These are phyloP conservation scores for Oreochromis spilurus DNA, from an alignment of 2,113 vertebrate genomes.

Conservation along the genomic window DNA sequence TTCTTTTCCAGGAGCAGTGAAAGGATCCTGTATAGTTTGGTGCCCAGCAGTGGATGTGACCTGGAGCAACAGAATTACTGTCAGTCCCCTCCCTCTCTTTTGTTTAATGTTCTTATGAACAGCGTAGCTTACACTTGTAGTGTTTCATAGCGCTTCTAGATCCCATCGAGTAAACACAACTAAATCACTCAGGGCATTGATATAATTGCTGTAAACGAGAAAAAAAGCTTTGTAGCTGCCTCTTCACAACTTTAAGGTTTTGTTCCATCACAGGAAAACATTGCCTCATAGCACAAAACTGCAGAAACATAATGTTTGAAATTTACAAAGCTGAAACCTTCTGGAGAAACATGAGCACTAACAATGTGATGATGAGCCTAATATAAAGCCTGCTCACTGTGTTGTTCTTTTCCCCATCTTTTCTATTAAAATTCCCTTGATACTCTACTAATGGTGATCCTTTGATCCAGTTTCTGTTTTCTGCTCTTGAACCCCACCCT, in stretches of 20 bases:
- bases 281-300: neutral
- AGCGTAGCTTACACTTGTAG: neutral
- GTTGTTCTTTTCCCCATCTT: neutral
- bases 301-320: neutral
- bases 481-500: neutral
- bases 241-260: neutral
- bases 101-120: neutral
- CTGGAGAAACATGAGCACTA: neutral
- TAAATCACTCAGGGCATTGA: neutral
- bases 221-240: neutral
- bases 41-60: slow-evolving; percentile 61
- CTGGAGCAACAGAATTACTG: slow-evolving; percentile 18
- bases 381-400: neutral
- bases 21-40: slow-evolving; percentile 68
- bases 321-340: neutral
- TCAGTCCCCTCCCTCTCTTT: neutral
- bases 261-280: neutral
- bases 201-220: neutral
- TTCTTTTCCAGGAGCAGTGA: slow-evolving; percentile 64
- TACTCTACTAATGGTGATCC: neutral
- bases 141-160: neutral
- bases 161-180: neutral
- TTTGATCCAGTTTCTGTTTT: neutral
- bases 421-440: neutral
- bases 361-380: neutral